Conservation (phyloP, 1,140 invertebrate genomes). For the Orchesella cincta region DNA sequence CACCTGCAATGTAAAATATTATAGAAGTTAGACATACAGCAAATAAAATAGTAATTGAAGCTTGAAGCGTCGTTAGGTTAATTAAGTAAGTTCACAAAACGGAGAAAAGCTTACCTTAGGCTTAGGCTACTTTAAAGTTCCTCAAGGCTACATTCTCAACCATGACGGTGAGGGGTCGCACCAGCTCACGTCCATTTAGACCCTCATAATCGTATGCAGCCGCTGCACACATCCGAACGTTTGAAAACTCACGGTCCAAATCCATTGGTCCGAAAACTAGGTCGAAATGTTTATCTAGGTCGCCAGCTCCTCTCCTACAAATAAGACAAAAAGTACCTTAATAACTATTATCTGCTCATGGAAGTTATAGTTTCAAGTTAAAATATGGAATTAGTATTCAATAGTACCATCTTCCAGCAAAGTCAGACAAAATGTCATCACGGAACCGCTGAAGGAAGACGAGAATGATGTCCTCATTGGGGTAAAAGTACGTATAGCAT, state of each 20-base stretch:
- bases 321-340: no score
- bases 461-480: background rate
- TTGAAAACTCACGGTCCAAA: background rate
- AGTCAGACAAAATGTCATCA: background rate
- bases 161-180: background rate
- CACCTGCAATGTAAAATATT: no score
- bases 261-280: background rate
- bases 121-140: no score
- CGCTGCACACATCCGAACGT: background rate
- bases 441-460: background rate
- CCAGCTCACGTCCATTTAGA: background rate
- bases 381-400: no score
- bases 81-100: no score
- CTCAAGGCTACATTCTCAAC: background rate
- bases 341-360: no score
- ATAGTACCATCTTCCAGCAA: slow-evolving; percentile 4
- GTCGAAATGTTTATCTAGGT: background rate
- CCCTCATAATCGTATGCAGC: background rate
- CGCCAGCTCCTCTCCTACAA: background rate
- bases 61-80: no score
- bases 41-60: no score
- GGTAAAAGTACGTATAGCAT: slow-evolving; percentile 20
- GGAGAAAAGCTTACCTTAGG: no score
- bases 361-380: no score
- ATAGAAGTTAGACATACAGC: no score